A percentile compares a stretch with the other conserved stretches of the same genome.
These are phyloP conservation scores for Forbesichthys agassizii DNA, from an alignment of 2,113 vertebrate species.

Conservation along the genomic window DNA sequence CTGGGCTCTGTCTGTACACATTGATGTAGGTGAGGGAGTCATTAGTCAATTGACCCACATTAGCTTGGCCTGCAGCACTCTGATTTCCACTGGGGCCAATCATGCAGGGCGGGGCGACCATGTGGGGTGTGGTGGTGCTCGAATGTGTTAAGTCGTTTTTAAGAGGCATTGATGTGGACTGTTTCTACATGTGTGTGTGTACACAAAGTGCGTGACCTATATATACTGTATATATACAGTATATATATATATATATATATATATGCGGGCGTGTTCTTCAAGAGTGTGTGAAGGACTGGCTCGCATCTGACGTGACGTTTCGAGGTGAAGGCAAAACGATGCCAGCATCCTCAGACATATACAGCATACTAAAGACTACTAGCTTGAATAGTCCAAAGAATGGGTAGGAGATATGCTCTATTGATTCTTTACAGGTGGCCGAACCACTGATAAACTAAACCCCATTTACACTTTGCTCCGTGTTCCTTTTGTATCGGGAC, in stretches of 20 bases:
- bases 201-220: conserved; percentile 19
- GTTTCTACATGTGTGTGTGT: background rate
- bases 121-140: background rate
- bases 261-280: conserved; percentile 1
- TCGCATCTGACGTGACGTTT: conserved; percentile 47
- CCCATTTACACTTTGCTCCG: background rate
- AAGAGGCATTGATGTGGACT: background rate
- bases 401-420: background rate
- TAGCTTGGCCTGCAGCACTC: conserved; percentile 38
- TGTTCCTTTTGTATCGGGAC: background rate
- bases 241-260: conserved; percentile 28
- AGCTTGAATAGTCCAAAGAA: background rate
- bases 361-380: background rate
- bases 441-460: background rate
- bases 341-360: background rate
- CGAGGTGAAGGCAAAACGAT: conserved; percentile 22
- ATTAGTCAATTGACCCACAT: conserved; percentile 63
- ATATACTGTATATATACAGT: conserved; percentile 14
- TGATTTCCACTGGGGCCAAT: conserved; percentile 48
- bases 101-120: background rate
- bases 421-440: background rate
- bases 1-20: conserved; percentile 32
- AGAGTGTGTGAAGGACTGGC: background rate
- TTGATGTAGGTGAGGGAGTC: conserved; percentile 31
- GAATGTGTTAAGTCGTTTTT: background rate